Evolutionary conservation across 2,113 vertebrate species (phyloP), one percentile per base, ranked within the genome.

Genomic region (Oophaga pumilio): DNA sequence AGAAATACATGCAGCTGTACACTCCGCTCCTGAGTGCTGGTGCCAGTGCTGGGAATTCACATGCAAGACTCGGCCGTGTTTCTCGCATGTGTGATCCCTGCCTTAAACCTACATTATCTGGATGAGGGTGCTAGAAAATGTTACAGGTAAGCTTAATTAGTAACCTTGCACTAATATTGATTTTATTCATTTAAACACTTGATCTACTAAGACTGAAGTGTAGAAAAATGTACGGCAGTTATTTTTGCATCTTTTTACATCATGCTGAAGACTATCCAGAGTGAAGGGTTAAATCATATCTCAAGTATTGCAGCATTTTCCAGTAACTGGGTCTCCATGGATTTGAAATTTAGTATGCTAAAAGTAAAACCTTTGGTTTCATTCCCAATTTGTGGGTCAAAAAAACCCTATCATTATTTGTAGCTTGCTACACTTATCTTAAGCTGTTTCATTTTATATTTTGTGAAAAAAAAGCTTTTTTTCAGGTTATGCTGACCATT

Each of bases 361-460:
- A 88, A 83, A 88, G 79, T 82, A 88, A 83, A 88, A 88, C 57
- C 69, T 74, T 59, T 83, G 86, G 68, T 88, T 88, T 83, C 69
- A 73, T 88, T 82, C 57, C 59, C 56, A 88, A 88, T 88, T 83
- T 88, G 69, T 88, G 69, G 86, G 86, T 88, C 86, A 88, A 88
- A 69, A 88, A 82, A 88, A 88, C 71, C 69, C 68, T 88, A 87
- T 81, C 79, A 83, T 82, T 88, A 88, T 82, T 76, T 88, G 80
- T 88, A 82, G 86, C 86, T 82, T 76, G 78, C 86, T 17, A 88
- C 79, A 88, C 86, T 88, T 88, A 88, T 83, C 86, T 88, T 88
- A 88, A 88, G 86, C 80, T 82, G 59, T 87, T 88, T 88, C 78
- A 87, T 87, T 87, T 87, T 33, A 88, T 53, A 88, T 83, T 82